Conservation (phyloP, 1,140 invertebrate species). For the Drosophila santomea region DNA sequence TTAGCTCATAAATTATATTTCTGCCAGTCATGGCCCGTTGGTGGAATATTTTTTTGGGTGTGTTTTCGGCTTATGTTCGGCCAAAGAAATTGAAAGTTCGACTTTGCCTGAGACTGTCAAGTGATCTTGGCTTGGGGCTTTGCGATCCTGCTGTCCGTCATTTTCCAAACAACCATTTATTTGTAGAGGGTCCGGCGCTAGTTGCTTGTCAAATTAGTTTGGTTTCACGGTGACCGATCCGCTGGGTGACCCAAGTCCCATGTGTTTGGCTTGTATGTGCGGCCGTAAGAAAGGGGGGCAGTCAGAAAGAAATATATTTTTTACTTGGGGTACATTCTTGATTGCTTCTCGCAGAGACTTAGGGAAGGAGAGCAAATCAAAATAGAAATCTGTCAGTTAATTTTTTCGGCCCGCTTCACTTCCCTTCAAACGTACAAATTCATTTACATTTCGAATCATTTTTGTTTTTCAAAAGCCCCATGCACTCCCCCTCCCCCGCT, state of each 20-base stretch:
- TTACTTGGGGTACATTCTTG: too few relatives aligned
- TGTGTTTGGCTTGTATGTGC: conserved; percentile 1
- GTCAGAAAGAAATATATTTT: not conserved
- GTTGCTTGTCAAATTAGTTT: conserved; percentile 76
- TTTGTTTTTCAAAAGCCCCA: too few relatives aligned
- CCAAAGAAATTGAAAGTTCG: conserved; percentile 67
- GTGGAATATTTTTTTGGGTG: conserved; percentile 28
- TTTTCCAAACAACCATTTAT: not conserved
- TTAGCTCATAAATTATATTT: conserved; percentile 78
- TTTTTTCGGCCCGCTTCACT: too few relatives aligned
- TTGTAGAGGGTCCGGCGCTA: conserved; percentile 60
- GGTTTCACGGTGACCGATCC: conserved; percentile 65
- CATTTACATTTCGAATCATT: too few relatives aligned
- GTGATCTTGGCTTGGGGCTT: conserved; percentile 44
- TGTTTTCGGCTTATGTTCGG: conserved; percentile 13
- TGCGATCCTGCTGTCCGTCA: conserved; percentile 10
- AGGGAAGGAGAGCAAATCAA: too few relatives aligned
- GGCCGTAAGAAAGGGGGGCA: not conserved
- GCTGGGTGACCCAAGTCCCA: conserved; percentile 28
- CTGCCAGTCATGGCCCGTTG: conserved; percentile 9
- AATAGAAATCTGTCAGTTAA: too few relatives aligned
- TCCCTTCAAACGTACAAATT: too few relatives aligned
- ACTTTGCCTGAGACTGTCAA: conserved; percentile 56
- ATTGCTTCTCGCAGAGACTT: too few relatives aligned
- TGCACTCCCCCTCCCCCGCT: conserved; percentile 5